Percentiles rank a stretch among this genome's conserved stretches.
Evolutionary conservation across 2,113 vertebrate genomes (phyloP).

Genomic region (Podarcis raffonei): DNA sequence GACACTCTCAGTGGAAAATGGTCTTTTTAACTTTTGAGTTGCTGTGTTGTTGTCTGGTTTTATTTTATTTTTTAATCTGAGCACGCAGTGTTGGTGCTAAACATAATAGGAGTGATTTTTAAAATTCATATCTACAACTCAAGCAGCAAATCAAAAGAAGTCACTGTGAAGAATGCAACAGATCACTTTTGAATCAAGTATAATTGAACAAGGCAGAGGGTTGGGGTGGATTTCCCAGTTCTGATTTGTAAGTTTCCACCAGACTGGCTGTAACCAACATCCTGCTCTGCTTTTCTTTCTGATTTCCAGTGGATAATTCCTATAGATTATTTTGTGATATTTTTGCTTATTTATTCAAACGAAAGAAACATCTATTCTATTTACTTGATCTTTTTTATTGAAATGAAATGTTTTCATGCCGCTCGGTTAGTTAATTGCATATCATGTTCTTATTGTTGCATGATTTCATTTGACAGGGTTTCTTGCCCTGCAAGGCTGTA

Average conservation of each 20-base stretch:
- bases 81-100: not conserved
- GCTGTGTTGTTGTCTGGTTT: not conserved
- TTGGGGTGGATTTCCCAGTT: no score
- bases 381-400: no score
- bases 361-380: not conserved
- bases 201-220: not conserved
- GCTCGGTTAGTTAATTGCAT: no score
- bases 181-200: not conserved
- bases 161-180: not conserved
- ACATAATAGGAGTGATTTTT: not conserved
- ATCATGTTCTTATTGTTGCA: no score
- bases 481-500: no score
- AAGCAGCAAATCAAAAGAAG: not conserved
- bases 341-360: not conserved
- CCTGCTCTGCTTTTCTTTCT: not conserved
- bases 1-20: not conserved
- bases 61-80: not conserved
- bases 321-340: not conserved
- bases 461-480: no score
- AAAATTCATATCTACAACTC: not conserved
- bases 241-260: not conserved
- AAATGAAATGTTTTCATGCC: no score
- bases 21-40: not conserved
- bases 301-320: not conserved
- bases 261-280: no score